Evolutionary conservation across 2,888 invertebrate species (phyloP).

Genomic region (Spisula subtruncata): DNA sequence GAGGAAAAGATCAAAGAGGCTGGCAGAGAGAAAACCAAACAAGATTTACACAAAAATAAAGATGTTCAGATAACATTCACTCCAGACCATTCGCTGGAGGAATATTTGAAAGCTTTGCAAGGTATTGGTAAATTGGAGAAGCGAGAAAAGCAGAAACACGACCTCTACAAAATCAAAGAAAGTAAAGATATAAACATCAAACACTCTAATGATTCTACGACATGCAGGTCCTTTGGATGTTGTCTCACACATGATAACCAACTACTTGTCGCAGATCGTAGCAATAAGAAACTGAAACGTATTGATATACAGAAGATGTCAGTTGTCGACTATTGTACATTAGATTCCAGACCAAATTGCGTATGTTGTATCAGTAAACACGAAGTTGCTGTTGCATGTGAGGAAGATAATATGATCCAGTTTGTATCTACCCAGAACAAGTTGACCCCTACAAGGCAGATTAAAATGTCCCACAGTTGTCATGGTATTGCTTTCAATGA

Average conservation of each 20-base stretch:
- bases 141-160: not conserved
- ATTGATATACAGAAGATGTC: constrained; percentile 7
- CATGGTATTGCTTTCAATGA: constrained; percentile 25
- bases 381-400: constrained; percentile 30
- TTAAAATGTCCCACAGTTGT: constrained; percentile 11
- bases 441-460: not conserved
- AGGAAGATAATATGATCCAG: not conserved
- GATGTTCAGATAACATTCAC: not conserved
- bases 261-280: not conserved
- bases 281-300: constrained; percentile 26
- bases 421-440: constrained; percentile 27
- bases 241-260: constrained; percentile 31
- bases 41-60: not conserved
- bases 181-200: constrained; percentile 34
- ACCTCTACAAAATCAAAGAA: not conserved
- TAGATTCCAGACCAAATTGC: not conserved
- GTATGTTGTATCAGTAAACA: constrained; percentile 31
- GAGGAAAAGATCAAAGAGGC: not conserved
- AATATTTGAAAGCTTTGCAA: not conserved
- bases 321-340: constrained; percentile 15
- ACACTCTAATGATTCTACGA: not conserved
- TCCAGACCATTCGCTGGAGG: not conserved
- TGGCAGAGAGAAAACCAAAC: not conserved
- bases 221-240: not conserved
- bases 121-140: not conserved